phyloP scores from a whole-genome alignment of 1,140 invertebrate genomes.

The Prorops nasuta region DNA sequence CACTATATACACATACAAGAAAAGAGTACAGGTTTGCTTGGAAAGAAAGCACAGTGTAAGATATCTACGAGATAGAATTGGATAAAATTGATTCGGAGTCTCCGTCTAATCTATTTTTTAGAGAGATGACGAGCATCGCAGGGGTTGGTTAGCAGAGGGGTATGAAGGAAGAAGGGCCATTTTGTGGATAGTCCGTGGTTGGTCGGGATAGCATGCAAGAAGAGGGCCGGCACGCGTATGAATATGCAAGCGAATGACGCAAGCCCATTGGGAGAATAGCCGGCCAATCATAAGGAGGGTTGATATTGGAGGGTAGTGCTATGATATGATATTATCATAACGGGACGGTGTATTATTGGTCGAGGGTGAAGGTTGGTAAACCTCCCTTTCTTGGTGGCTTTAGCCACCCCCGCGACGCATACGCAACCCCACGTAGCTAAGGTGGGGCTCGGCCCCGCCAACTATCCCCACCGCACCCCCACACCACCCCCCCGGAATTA shows the following conservation, averaged over 20 bases:
- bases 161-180: conserved; percentile 12
- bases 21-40: too few relatives aligned
- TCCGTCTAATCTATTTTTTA: too few relatives aligned
- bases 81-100: too few relatives aligned
- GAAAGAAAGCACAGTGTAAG: too few relatives aligned
- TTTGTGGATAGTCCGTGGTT: background rate
- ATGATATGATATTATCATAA: conserved; percentile 59
- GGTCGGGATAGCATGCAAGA: conserved; percentile 12
- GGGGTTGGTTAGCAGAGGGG: too few relatives aligned
- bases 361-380: too few relatives aligned
- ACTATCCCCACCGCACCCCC: conserved; percentile 21
- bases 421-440: conserved; percentile 42
- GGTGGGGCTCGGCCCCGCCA: conserved; percentile 37
- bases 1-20: too few relatives aligned
- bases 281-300: conserved; percentile 47
- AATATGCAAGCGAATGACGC: conserved; percentile 28
- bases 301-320: conserved; percentile 44
- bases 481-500: conserved; percentile 47
- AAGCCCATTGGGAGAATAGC: conserved; percentile 38
- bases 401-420: conserved; percentile 45
- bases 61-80: too few relatives aligned
- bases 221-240: conserved; percentile 22
- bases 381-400: conserved; percentile 15
- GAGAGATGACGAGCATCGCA: too few relatives aligned
- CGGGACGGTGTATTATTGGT: conserved; percentile 54